Conservation (phyloP, 2,113 vertebrate genomes). For the Fulmarus glacialis region DNA sequence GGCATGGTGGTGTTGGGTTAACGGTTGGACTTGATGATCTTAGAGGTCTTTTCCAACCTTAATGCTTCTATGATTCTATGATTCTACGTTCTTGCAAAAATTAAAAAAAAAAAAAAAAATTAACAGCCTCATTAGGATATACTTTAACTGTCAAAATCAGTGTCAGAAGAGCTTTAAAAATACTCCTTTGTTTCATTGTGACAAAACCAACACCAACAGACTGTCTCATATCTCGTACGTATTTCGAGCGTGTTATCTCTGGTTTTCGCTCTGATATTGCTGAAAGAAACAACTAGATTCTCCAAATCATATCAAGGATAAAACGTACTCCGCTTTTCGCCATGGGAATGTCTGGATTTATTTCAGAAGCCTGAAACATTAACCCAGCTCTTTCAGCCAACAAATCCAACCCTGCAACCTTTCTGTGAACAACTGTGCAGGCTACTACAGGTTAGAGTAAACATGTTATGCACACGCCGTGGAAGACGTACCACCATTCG, state of each 20-base stretch:
- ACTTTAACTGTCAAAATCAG: neutral
- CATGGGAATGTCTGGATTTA: neutral
- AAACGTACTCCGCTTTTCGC: neutral
- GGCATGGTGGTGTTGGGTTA: too few relatives aligned
- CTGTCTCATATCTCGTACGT: fast-evolving
- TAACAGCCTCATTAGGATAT: neutral
- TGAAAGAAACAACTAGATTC: neutral
- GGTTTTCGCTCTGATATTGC: neutral
- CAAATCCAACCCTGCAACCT: neutral
- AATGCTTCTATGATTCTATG: too few relatives aligned
- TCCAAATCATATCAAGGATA: neutral
- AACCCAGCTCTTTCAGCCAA: neutral
- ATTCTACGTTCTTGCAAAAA: neutral
- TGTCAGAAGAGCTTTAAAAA: neutral
- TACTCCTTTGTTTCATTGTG: neutral
- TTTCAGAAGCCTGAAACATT: neutral
- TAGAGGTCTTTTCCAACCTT: too few relatives aligned
- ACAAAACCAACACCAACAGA: neutral
- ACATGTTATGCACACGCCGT: fast-evolving
- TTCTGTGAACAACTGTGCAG: neutral
- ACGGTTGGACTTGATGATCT: too few relatives aligned
- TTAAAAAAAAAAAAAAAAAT: neutral
- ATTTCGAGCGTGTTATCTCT: neutral
- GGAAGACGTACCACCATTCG: neutral
- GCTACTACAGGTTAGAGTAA: neutral